phyloP scores from a whole-genome alignment of 2,888 invertebrate species.

The Aspidiotus destructor region DNA sequence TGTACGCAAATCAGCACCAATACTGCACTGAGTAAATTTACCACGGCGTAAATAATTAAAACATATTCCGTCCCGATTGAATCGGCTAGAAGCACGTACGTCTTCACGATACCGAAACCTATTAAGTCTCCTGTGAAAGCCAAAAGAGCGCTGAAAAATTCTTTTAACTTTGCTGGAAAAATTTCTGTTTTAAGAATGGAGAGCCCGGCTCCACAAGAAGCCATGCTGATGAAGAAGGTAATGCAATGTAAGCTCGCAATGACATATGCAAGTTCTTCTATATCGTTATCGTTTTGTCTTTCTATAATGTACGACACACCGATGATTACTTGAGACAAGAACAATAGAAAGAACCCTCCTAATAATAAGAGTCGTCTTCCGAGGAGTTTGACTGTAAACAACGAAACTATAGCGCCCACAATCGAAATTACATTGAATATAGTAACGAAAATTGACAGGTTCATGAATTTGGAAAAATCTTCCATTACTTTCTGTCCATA shows the following conservation, averaged over 20 bases:
- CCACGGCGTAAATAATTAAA: not conserved
- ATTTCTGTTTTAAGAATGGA: not conserved
- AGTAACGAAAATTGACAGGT: not conserved
- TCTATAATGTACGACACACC: not conserved
- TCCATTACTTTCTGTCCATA: not conserved
- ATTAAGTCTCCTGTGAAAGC: not conserved
- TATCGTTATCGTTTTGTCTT: not conserved
- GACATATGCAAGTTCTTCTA: not conserved
- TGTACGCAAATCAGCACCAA: not conserved
- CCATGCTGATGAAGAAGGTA: too few relatives aligned
- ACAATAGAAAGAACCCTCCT: not conserved
- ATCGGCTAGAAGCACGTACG: not conserved
- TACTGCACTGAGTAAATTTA: not conserved
- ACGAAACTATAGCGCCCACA: not conserved
- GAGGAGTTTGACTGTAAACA: not conserved
- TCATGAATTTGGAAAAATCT: constrained; percentile 1
- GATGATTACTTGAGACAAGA: not conserved
- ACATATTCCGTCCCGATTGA: not conserved
- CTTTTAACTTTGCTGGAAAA: constrained; percentile 2
- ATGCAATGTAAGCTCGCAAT: not conserved
- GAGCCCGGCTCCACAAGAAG: not conserved
- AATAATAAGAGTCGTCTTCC: not conserved
- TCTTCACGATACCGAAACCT: not conserved
- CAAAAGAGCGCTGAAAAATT: not conserved
- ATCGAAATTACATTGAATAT: not conserved